Evolutionary conservation across 1,140 invertebrate genomes (phyloP), one percentile per base, ranked within the genome.

Genomic region (Melanaphis sacchari): DNA sequence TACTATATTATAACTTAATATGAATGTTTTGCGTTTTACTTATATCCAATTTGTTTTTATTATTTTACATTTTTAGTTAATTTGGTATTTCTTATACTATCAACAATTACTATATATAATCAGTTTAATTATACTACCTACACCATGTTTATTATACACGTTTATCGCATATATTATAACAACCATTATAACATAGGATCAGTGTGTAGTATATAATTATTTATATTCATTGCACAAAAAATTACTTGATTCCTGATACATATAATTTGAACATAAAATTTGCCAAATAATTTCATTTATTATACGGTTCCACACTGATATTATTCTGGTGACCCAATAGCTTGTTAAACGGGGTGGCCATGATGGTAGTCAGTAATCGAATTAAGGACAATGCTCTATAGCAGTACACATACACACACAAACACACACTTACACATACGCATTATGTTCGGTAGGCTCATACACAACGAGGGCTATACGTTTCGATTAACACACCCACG

Each of bases 401-500:
- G 46, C 36, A 15, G 26, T 4, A 52, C n/a, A 36, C 6, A 31
- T 18, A 52, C n/a, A 22, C n/a, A n/a, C 31, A 18, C n/a, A n/a
- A 15, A 18, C 41, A 22, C 43, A 24, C 82, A 18, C 15, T 46
- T 46, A 46, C 46, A 46, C 46, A 18, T 46, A 46, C 46, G 26
- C 87, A 38, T 38, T 7, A n/a, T 88, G n/a, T 88, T 21, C 46
- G 11, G 6, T 36, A 52, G 26, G 84, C 43, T 38, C n/a, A 7
- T 24, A 18, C 43, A 43, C n/a, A 36, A 36, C 18, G 46, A 52
- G 87, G 36, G 49, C 8, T 40, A 40, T 40, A 54, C 49, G 87
- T 89, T 52, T 89, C 87, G 87, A 89, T n/a, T n/a, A 46, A 15
- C 46, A 89, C 87, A 36, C 87, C 87, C 87, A 46, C 41, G 46